Evolutionary conservation across 2,888 invertebrate species (phyloP), one percentile per base, ranked within the genome.

Genomic region (Dynastes grantii): DNA sequence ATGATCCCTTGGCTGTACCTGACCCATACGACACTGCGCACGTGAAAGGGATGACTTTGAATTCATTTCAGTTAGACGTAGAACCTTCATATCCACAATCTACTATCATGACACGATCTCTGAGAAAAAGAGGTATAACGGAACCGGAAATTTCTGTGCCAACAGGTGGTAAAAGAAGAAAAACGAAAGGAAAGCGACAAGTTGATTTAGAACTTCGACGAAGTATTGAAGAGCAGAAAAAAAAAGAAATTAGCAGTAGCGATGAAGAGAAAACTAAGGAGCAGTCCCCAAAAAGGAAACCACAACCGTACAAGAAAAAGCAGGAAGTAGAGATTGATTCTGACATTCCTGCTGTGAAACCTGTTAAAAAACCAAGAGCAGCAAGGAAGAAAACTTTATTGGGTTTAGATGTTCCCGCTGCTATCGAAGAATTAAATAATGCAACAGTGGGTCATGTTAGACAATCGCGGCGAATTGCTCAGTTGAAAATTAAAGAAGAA

Each of bases 401-500:
- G 9, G 90, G 90, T 37, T 84, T 91, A 77, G 90, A 90, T 81
- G 89, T 91, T 49, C 88, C 89, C 49, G 84, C 84, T 61, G 78
- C 82, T 16, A 77, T 86, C 16, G 84, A 85, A 64, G 81, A 76
- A 37, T 65, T 86, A 67, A 82, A 84, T 0, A 78, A 45, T 45
- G 45, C 83, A 0, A 82, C 82, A 8, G 81, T 91, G 16, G 92
- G 92, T 0, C 93, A 95, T 0, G 94, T 96, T 3, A 89, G 97
- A 6, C 95, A 95, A 85, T 96, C 96, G 1, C 90, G 97, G 0
- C 91, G 97, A 79, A 95, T 97, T 83, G 97, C 97, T 0, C 96
- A 96, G 87, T 91, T 96, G 85, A 95, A 96, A 87, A 96, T 97
- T 79, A 94, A 93, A 82, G 96, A 97, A 85, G 96, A 96, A 86